Evolutionary conservation across 2,888 invertebrate species (phyloP), one percentile per base, ranked within the genome.

Genomic region (Acronicta alni): DNA sequence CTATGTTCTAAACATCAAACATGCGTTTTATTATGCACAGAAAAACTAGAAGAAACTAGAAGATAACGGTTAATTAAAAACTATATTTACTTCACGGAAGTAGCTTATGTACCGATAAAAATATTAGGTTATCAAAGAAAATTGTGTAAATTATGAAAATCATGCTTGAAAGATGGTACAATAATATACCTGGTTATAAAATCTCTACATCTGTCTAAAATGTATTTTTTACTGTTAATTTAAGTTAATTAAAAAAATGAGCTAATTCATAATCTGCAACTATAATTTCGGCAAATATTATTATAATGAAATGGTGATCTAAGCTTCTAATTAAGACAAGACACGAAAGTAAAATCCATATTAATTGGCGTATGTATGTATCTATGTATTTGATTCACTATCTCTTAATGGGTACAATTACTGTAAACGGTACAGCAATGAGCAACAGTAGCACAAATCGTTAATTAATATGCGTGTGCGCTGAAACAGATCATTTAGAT

Each of bases 331-430:
- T 23, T 53, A 49, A 46, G 18, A 51, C 30, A 39, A 9, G 14
- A 10, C 39, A 54, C 20, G 73, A 73, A 72, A 70, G 77, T 73
- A 67, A 73, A 77, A 59, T 47, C 48, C 46, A 56, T 54, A 66
- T 57, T 59, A 62, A 62, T 57, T 55, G 32, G 18, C 43, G 55
- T 53, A 43, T 48, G 53, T n/a, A n/a, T n/a, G n/a, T n/a, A n/a
- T n/a, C n/a, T n/a, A n/a, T n/a, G n/a, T 53, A 43, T 48, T n/a
- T 67, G 67, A 56, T 70, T 67, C 67, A 72, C 44, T 66, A 66
- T 72, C 68, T 68, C 39, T 44, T 42, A 71, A 66, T 61, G 41
- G 59, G 51, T 44, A 52, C 71, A 74, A 59, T 63, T 57, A 45
- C 67, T 69, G 65, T 72, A 57, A 66, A 66, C 68, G 35, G 51